Evolutionary conservation across 2,113 vertebrate genomes (phyloP).

Genomic region (Choloepus hoffmanni): DNA sequence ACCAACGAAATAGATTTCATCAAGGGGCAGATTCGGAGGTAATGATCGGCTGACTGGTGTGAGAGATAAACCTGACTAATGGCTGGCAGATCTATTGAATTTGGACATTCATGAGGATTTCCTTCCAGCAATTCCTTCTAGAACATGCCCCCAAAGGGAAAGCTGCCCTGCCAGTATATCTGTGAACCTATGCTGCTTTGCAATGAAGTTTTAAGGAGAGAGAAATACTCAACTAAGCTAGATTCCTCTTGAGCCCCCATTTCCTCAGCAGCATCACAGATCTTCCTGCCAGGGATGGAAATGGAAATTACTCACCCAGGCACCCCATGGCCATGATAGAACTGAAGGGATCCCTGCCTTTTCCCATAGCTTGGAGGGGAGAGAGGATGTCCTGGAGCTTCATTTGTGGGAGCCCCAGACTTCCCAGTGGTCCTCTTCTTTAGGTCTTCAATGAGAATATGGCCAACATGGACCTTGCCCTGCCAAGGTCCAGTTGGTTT

Average conservation of each 20-base stretch:
- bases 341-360: background rate
- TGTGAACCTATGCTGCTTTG: slow-evolving; percentile 29
- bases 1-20: slow-evolving; percentile 76
- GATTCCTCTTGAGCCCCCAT: background rate
- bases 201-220: slow-evolving; percentile 47
- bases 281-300: background rate
- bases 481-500: background rate
- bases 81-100: slow-evolving; percentile 75
- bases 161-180: background rate
- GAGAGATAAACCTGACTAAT: slow-evolving; percentile 77
- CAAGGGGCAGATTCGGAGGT: slow-evolving; percentile 75
- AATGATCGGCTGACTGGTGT: slow-evolving; percentile 67
- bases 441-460: background rate
- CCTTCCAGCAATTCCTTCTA: slow-evolving; percentile 75
- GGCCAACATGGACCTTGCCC: background rate
- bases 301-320: background rate
- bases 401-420: background rate
- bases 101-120: slow-evolving; percentile 77
- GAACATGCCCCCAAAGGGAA: slow-evolving; percentile 67
- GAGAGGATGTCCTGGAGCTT: background rate
- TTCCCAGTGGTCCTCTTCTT: background rate
- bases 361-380: background rate
- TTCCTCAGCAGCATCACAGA: background rate
- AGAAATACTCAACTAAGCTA: background rate
- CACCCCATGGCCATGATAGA: background rate